Evolutionary conservation across 2,888 invertebrate species (phyloP).

Genomic region (Bedellia somnulentella): DNA sequence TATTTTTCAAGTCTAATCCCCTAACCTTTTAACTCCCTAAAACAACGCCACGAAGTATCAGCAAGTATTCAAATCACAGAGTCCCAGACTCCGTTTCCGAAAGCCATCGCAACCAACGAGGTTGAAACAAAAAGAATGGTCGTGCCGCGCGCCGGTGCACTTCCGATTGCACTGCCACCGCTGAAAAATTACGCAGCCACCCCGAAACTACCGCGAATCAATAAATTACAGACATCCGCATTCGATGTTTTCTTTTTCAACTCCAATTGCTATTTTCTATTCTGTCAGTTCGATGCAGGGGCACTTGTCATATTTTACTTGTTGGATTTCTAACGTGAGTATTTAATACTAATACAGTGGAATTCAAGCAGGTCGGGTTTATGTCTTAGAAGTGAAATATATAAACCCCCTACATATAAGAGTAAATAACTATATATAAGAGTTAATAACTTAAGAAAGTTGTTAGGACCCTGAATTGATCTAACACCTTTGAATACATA

Average conservation of each 20-base stretch:
- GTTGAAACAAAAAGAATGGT: constrained; percentile 41
- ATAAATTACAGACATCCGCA: constrained; percentile 16
- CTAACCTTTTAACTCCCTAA: no score
- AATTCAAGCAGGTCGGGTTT: no score
- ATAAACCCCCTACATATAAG: no score
- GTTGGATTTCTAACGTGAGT: neutral
- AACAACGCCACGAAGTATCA: no score
- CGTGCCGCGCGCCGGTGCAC: constrained; percentile 33
- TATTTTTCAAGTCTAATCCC: no score
- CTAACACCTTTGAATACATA: no score
- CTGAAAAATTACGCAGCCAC: constrained; percentile 50
- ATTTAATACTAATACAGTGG: no score
- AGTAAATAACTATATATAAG: no score
- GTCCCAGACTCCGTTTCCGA: constrained; percentile 51
- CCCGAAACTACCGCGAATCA: constrained; percentile 27
- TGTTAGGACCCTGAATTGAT: no score
- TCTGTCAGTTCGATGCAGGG: neutral
- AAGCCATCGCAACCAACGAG: constrained; percentile 36
- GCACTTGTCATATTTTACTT: neutral
- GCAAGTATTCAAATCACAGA: no score
- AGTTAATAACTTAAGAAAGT: no score
- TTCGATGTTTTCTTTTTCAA: constrained; percentile 4
- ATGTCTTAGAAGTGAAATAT: no score
- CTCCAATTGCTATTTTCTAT: constrained; percentile 1
- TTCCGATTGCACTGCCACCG: constrained; percentile 53